A percentile compares a stretch with the other conserved stretches of the same genome.
phyloP scores from a whole-genome alignment of 2,888 invertebrate genomes.

The Argynnis bischoffii region DNA sequence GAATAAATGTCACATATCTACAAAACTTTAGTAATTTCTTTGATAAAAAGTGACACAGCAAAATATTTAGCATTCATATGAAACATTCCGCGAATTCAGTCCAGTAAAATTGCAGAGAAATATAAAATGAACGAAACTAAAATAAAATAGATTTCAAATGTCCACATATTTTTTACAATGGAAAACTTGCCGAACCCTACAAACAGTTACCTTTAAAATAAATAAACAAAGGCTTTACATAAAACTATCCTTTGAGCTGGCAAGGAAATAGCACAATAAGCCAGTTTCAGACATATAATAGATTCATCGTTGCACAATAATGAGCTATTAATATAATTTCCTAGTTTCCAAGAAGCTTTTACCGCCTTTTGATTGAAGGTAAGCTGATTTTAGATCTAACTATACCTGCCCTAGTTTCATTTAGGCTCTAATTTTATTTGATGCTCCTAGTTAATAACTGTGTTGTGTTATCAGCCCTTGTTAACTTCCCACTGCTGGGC shows the following conservation, averaged over 20 bases:
- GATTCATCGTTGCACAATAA: conserved; percentile 14
- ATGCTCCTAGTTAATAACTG: no score
- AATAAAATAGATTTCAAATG: conserved; percentile 14
- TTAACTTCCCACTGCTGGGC: no score
- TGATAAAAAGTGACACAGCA: conserved; percentile 11
- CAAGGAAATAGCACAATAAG: conserved; percentile 1
- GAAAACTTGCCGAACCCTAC: conserved; percentile 2
- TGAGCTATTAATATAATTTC: conserved; percentile 23
- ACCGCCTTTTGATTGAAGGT: not conserved
- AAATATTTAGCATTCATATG: conserved; percentile 10
- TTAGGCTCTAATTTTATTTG: no score
- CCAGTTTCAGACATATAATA: conserved; percentile 14
- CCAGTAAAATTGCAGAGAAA: not conserved
- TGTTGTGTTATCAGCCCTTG: no score
- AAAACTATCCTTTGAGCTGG: conserved; percentile 41
- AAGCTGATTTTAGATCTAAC: no score
- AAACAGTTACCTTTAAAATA: conserved; percentile 6
- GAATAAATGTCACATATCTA: not conserved
- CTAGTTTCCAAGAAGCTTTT: conserved; percentile 2
- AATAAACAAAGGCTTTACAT: conserved; percentile 12
- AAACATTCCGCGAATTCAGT: conserved; percentile 7
- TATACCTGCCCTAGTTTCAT: no score
- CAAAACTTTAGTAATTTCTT: conserved; percentile 7
- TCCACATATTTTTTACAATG: conserved; percentile 14
- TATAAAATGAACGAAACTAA: conserved; percentile 9